phyloP scores from a whole-genome alignment of 2,888 invertebrate genomes.

The Scotopteryx bipunctaria region DNA sequence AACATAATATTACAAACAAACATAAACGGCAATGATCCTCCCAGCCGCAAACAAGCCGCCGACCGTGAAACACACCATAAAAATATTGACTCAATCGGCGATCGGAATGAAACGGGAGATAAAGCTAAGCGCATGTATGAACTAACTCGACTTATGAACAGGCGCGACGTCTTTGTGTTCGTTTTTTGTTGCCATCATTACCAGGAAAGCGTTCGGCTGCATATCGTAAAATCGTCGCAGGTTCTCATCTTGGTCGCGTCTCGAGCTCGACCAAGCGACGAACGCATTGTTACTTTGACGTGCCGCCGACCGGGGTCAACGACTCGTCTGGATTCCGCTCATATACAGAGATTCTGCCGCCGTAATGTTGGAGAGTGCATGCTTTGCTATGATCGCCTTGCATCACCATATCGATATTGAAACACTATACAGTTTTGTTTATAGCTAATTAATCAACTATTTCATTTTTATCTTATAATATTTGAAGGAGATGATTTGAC shows the following conservation, averaged over 20 bases:
- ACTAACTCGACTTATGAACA: slow-evolving; percentile 10
- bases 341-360: slow-evolving; percentile 62
- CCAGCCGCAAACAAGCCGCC: slow-evolving; percentile 34
- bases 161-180: slow-evolving; percentile 26
- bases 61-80: slow-evolving; percentile 45
- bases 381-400: slow-evolving; percentile 28
- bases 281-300: slow-evolving; percentile 78
- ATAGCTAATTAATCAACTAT: no score
- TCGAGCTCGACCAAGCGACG: slow-evolving; percentile 56
- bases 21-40: slow-evolving; percentile 15
- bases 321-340: slow-evolving; percentile 80
- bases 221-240: slow-evolving; percentile 46
- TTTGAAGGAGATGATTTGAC: not conserved
- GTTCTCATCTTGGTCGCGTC: slow-evolving; percentile 45
- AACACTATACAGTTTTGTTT: no score
- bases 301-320: slow-evolving; percentile 74
- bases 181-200: slow-evolving; percentile 33
- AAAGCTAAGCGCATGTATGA: slow-evolving; percentile 18
- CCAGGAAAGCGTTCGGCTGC: slow-evolving; percentile 34
- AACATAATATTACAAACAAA: slow-evolving; percentile 11
- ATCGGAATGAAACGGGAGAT: slow-evolving; percentile 30
- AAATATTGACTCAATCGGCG: slow-evolving; percentile 43
- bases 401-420: slow-evolving; percentile 22
- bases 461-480: not conserved
- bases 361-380: slow-evolving; percentile 30